Base-by-base conservation (phyloP, 92 coral and sea anemone species). In the Epizoanthus scotinus region DNA sequence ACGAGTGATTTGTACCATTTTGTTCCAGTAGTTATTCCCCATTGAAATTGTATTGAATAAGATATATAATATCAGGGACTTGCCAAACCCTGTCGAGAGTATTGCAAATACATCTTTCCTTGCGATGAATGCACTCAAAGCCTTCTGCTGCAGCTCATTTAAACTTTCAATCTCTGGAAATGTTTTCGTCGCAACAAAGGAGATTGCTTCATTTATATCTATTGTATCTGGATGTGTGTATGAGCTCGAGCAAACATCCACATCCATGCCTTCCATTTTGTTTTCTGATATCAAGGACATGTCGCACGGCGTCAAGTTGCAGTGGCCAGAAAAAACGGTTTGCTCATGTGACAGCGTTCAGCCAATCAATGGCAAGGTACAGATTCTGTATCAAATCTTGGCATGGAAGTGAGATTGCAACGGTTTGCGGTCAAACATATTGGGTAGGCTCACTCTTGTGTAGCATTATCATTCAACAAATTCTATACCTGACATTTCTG, bases 401-500 rank as follows among this genome's bases (percentile, higher is more conserved):
- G 19, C 5, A 54, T 14, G 19, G 59, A 14, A 54, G 17, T 14
- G 20, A 14, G 59, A 14, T 54, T 14, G 20, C 59, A 54, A 54
- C 20, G 4, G 20, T 14, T 14, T 14, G 17, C 19, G 19, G 21
- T 5, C 21, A 54, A 54, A 54, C 21, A n/a, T n/a, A 54, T 9
- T 36, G 42, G 42, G 42, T 36, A 36, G 6, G 42, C 6, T 0
- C 42, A 36, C 42, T 36, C 42, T n/a, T n/a, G 6, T 36, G 5
- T 3, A 3, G 42, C 42, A 36, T 36, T 36, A 36, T 36, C 42
- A 31, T 2, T 65, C 70, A 65, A 65, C 17, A 65, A 21, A 31
- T 1, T 65, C 70, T 1, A 64, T 47, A 64, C 70, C 70, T 14
- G 70, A 65, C 50, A 65, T 65, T 2, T 65, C 70, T 65, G 69